Evolutionary conservation across 2,797 vertebrate genomes (phyloP).

Genomic region (Carduelis carduelis): DNA sequence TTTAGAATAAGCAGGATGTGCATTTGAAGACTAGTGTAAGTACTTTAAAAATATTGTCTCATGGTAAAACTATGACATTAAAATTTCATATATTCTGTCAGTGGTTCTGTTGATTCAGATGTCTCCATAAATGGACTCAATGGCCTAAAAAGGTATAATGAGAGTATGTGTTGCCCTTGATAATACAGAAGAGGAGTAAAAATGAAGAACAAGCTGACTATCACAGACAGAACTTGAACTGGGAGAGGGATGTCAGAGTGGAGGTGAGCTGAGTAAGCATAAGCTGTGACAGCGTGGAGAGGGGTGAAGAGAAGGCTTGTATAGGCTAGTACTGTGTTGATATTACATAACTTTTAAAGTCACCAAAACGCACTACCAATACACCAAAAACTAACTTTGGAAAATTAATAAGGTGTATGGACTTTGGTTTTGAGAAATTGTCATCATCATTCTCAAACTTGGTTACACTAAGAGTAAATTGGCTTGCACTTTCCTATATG

Average conservation of each 20-base stretch:
- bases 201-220: not conserved
- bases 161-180: not conserved
- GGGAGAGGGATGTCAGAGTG: not conserved
- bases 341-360: not conserved
- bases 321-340: not conserved
- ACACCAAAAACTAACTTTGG: not conserved
- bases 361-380: fast-evolving
- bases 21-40: not conserved
- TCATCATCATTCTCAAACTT: not conserved
- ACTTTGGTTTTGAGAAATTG: not conserved
- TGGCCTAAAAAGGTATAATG: not conserved
- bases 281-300: not conserved
- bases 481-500: not conserved
- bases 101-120: not conserved
- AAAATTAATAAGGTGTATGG: not conserved
- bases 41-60: not conserved
- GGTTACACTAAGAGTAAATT: not conserved
- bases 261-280: not conserved
- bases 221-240: not conserved
- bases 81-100: not conserved
- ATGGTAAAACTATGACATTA: not conserved
- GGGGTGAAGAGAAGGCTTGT: not conserved
- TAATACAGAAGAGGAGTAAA: not conserved
- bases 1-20: not conserved
- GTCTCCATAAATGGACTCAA: not conserved